These are phyloP conservation scores for Unio pictorum DNA, from an alignment of 2,888 invertebrate species.

Conservation along the genomic window DNA sequence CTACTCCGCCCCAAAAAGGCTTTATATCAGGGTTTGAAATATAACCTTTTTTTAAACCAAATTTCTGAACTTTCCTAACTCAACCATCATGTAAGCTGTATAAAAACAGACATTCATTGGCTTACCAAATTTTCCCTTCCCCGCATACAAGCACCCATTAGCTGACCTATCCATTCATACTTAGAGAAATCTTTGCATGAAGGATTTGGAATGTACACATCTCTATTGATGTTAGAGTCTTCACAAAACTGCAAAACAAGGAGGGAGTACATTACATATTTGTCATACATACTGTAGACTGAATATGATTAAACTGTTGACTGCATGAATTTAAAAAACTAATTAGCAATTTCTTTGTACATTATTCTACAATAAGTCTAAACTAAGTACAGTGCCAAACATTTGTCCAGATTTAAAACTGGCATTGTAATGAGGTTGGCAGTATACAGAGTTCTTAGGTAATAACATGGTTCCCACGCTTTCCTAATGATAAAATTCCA, in stretches of 20 bases:
- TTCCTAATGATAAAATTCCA: no score
- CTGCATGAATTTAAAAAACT: no score
- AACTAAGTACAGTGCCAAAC: no score
- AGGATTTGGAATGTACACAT: constrained; percentile 68
- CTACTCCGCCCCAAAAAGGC: no score
- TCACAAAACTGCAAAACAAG: constrained; percentile 38
- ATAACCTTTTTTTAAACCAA: no score
- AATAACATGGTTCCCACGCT: no score
- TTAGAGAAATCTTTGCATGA: constrained; percentile 61
- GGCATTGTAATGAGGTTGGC: no score
- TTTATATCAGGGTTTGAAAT: background rate
- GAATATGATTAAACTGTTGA: no score
- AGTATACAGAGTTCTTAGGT: no score
- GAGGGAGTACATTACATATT: constrained; percentile 1
- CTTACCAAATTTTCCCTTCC: constrained; percentile 69
- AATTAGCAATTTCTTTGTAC: no score
- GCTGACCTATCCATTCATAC: constrained; percentile 70
- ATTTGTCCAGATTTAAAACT: no score
- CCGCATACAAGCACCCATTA: constrained; percentile 71
- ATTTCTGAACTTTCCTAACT: background rate
- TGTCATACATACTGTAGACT: background rate
- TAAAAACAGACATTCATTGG: background rate
- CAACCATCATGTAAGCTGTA: background rate
- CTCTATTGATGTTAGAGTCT: constrained; percentile 63
- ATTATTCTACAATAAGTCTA: no score